Evolutionary conservation across 2,888 invertebrate species (phyloP).

Genomic region (Tetanocera ferruginea): DNA sequence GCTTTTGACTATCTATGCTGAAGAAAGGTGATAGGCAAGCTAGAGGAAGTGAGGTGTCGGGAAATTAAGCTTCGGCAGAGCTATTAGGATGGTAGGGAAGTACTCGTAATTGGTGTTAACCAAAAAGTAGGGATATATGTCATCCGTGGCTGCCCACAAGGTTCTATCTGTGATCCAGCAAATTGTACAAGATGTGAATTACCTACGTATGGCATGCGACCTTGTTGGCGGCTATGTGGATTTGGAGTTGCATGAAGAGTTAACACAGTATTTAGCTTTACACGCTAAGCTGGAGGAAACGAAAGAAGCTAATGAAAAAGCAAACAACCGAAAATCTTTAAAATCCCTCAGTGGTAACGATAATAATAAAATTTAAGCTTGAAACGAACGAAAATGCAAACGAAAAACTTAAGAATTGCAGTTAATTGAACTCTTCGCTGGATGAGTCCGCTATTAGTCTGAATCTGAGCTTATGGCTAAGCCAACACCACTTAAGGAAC

Average conservation of each 20-base stretch:
- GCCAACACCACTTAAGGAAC: slow-evolving; percentile 58
- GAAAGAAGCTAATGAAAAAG: slow-evolving; percentile 70
- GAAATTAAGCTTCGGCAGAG: no score
- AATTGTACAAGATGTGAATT: slow-evolving; percentile 58
- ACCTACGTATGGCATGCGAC: slow-evolving; percentile 75
- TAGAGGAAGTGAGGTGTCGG: no score
- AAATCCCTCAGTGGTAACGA: slow-evolving; percentile 58
- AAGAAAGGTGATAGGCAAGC: no score
- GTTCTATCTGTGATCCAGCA: no score
- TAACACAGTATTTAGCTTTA: slow-evolving; percentile 75
- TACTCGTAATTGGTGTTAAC: no score
- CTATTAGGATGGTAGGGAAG: no score
- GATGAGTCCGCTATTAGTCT: slow-evolving; percentile 41
- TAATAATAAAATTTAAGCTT: slow-evolving; percentile 70
- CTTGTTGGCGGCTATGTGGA: slow-evolving; percentile 84
- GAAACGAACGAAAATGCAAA: slow-evolving; percentile 60
- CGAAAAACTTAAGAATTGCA: slow-evolving; percentile 67
- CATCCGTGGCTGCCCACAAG: no score
- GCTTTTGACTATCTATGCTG: no score
- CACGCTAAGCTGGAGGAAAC: slow-evolving; percentile 57
- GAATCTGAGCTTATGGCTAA: slow-evolving; percentile 19
- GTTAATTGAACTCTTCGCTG: slow-evolving; percentile 53
- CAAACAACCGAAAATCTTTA: slow-evolving; percentile 72
- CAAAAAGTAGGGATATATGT: no score
- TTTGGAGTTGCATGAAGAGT: slow-evolving; percentile 76